These are phyloP conservation scores for Cantharis rustica DNA, from an alignment of 2,888 invertebrate genomes.

Conservation along the genomic window DNA sequence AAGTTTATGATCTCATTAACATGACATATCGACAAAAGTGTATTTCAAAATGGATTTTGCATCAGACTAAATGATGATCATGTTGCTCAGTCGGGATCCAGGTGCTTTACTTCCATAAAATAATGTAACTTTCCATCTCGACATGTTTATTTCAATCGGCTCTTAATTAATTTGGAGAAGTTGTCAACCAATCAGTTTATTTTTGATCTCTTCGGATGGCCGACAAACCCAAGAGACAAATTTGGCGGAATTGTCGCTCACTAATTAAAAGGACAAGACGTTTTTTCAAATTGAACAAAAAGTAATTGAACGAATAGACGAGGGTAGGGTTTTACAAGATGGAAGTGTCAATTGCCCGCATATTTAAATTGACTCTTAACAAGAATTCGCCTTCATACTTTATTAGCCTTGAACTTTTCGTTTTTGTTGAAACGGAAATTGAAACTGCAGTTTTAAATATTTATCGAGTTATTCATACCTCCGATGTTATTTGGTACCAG, in stretches of 20 bases:
- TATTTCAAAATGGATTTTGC: not conserved
- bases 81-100: not conserved
- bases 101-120: not conserved
- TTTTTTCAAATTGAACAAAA: not conserved
- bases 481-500: not conserved
- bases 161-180: not conserved
- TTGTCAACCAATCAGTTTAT: not conserved
- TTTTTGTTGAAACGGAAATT: conserved; percentile 17
- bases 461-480: conserved; percentile 1
- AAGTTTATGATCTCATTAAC: not conserved
- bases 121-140: not conserved
- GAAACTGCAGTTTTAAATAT: conserved; percentile 9
- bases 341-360: not conserved
- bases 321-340: not conserved
- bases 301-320: not conserved
- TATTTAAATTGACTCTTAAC: conserved; percentile 2
- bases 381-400: conserved; percentile 7
- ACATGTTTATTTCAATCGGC: not conserved
- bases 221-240: not conserved
- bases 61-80: not conserved
- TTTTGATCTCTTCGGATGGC: not conserved
- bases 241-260: not conserved
- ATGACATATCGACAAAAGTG: not conserved
- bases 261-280: not conserved
- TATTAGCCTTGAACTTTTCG: conserved; percentile 18